phyloP scores from a whole-genome alignment of 2,888 invertebrate genomes.

The Phyllotreta cruciferae region DNA sequence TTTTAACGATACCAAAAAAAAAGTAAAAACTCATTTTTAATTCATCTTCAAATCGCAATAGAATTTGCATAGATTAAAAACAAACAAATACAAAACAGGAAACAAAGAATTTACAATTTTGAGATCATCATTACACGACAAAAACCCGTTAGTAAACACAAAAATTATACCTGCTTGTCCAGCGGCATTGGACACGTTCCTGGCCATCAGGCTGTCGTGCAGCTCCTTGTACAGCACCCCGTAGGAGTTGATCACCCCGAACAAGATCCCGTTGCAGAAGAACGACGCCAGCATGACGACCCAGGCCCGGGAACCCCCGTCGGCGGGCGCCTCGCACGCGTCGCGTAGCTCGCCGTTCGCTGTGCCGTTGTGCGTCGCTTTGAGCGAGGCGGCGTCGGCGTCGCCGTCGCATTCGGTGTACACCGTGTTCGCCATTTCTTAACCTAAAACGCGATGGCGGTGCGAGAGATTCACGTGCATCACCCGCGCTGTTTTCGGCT shows the following conservation, averaged over 20 bases:
- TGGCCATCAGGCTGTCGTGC: slow-evolving; percentile 67
- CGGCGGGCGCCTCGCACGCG: slow-evolving; percentile 64
- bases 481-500: slow-evolving; percentile 27
- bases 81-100: too few species aligned
- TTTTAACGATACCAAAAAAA: too few species aligned
- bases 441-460: slow-evolving; percentile 30
- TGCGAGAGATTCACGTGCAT: slow-evolving; percentile 30
- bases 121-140: slow-evolving; percentile 1
- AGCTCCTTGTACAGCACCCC: slow-evolving; percentile 80
- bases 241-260: slow-evolving; percentile 90
- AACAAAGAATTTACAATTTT: background rate
- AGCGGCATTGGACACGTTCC: slow-evolving; percentile 73
- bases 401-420: too few species aligned
- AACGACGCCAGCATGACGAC: slow-evolving; percentile 84
- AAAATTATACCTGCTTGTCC: slow-evolving; percentile 77
- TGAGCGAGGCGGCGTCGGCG: slow-evolving; percentile 31
- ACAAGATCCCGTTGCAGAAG: slow-evolving; percentile 87
- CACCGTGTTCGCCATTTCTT: slow-evolving; percentile 43
- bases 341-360: slow-evolving; percentile 11
- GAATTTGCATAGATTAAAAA: too few species aligned
- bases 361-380: background rate
- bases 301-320: slow-evolving; percentile 83
- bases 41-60: too few species aligned
- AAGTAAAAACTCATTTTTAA: too few species aligned
- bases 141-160: slow-evolving; percentile 6